Evolutionary conservation across 2,797 vertebrate genomes (phyloP), one percentile per base, ranked within the genome.

Genomic region (Hydrocynus forskahlii): DNA sequence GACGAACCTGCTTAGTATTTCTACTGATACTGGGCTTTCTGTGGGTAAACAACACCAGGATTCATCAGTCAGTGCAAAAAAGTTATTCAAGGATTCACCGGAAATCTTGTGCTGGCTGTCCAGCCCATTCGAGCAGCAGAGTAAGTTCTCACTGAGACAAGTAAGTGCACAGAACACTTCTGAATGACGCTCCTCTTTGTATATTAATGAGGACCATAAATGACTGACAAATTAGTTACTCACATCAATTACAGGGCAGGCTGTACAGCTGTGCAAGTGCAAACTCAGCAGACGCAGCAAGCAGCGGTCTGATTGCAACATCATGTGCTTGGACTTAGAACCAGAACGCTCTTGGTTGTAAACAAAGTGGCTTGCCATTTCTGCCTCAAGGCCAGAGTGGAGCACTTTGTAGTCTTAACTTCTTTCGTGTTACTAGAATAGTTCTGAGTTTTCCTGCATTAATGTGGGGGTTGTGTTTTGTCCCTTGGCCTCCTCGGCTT

Each of bases 401-500:
- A 76, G 13, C 55, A 43, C 23, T 57, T 35, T 71, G 59, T 50
- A 48, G 48, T 17, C 35, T 79, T 72, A 45, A 48, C 38, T 59
- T 55, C 50, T 69, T 38, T 71, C 62, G 59, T 80, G n/a, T 62
- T 76, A 38, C 55, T 76, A 13, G 54, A 60, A 29, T 25, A 48
- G 21, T 21, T 45, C 59, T 64, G 59, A 21, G 45, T 64, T 54
- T 60, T 25, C 68, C 48, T 72, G 13, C 35, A 29, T 16, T 54
- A 9, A 55, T 89, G 81, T 88, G 87, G 84, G 87, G 83, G 86
- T 85, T 85, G 78, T 83, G 86, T 77, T 89, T 79, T 68, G 54
- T 55, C 79, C 84, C 85, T 12, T 16, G 10, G 48, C 70, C 64
- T 23, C 72, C 71, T 63, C 62, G 45, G 54, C 81, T 71, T 66